phyloP scores from a whole-genome alignment of 2,888 invertebrate genomes.

The Dermolepida albohirtum region DNA sequence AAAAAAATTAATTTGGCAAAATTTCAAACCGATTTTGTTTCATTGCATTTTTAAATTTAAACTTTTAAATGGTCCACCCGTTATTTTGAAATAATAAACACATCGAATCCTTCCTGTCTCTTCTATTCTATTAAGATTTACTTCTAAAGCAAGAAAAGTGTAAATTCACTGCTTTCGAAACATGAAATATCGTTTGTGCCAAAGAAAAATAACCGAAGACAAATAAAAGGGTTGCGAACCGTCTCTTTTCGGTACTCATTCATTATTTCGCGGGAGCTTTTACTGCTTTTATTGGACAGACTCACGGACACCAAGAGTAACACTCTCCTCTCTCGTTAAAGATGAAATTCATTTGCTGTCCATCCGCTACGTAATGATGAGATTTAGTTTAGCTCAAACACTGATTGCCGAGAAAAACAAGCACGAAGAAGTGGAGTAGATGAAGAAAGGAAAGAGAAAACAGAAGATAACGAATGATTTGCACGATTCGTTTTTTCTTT shows the following conservation, averaged over 20 bases:
- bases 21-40: no score
- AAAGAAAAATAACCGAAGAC: no score
- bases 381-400: background rate
- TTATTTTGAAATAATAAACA: no score
- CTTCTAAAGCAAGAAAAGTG: no score
- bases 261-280: background rate
- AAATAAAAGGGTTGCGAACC: no score
- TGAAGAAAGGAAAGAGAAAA: background rate
- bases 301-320: background rate
- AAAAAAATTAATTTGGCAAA: no score
- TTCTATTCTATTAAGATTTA: no score
- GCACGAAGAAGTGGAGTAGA: background rate
- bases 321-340: background rate
- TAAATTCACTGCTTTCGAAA: no score
- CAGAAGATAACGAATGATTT: background rate
- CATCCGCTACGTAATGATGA: background rate
- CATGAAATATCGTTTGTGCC: no score
- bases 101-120: no score
- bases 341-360: constrained; percentile 11
- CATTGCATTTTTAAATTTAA: no score
- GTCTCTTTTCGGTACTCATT: background rate
- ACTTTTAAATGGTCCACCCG: no score
- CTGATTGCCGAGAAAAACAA: constrained; percentile 1
- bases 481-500: constrained; percentile 6
- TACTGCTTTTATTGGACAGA: background rate